Evolutionary conservation across 2,113 vertebrate genomes (phyloP).

Genomic region (Lagenorhynchus albirostris): DNA sequence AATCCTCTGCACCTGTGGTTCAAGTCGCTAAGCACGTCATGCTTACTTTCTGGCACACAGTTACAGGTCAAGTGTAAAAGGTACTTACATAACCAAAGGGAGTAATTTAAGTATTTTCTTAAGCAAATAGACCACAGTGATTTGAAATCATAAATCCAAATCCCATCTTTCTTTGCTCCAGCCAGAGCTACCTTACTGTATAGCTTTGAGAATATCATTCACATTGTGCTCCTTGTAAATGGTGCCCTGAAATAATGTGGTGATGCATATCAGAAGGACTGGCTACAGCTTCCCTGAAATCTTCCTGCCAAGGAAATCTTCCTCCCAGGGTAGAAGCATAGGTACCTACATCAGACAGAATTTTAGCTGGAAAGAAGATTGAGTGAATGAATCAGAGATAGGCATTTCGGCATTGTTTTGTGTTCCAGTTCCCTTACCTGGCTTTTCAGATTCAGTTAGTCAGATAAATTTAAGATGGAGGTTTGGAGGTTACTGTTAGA

Average conservation of each 20-base stretch:
- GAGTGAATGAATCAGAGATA: not conserved
- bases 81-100: not conserved
- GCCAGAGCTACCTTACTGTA: not conserved
- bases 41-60: not conserved
- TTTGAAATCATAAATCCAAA: constrained; percentile 1
- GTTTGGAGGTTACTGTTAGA: not conserved
- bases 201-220: not conserved
- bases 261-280: not conserved
- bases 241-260: not conserved
- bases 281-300: not conserved
- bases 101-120: not conserved
- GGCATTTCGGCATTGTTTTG: not conserved
- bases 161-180: not conserved
- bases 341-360: not conserved
- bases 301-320: not conserved
- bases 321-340: not conserved
- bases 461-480: not conserved
- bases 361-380: not conserved
- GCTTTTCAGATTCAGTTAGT: not conserved
- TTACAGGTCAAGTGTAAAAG: not conserved
- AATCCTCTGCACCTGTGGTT: not conserved
- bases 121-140: not conserved
- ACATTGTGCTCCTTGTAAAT: not conserved
- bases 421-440: not conserved
- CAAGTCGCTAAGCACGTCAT: not conserved